Evolutionary conservation across 2,797 vertebrate genomes (phyloP), one percentile per base, ranked within the genome.

Genomic region (Leptatherina wallacei): DNA sequence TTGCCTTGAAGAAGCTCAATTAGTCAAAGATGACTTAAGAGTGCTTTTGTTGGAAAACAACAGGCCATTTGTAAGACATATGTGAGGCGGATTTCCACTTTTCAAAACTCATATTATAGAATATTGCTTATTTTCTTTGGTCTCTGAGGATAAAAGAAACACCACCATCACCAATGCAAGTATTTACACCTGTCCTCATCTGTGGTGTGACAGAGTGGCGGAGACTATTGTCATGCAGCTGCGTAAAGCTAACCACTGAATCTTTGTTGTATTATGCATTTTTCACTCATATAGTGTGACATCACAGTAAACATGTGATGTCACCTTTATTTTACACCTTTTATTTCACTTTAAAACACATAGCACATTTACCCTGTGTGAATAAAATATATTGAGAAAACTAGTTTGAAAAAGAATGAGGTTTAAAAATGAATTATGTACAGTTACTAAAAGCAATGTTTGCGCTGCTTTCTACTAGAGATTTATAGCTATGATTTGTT

Each of bases 21-120:
- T 89, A 89, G 88, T 75, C 75, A 81, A 83, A 85, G 82, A 89
- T 85, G 75, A 84, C 58, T 65, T 63, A 52, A 62, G 64, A 40
- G 60, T 63, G 75, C 33, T 76, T 85, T 86, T 71, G 75, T 74
- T 79, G 64, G 71, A 69, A 71, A 71, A 58, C 58, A 73, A 78
- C 63, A 65, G 73, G 18, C 56, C 55, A 54, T 81, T 83, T 73
- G 65, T 56, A 65, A 64, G 81, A 86, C 70, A 85, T 71, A 82
- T 89, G 84, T 44, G 69, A 74, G 38, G 75, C 83, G 89, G 64
- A 85, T 85, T 88, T 59, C 64, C 61, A 32, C 35, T 63, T 38
- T 76, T 55, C 55, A 29, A 35, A 75, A 44, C 44, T 71, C 59
- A 71, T 73, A 55, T 62, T 54, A 42, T 2, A 58, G 29, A 65